These are phyloP conservation scores for Hanleya hanleyi DNA, from an alignment of 2,888 invertebrate genomes.

Conservation along the genomic window DNA sequence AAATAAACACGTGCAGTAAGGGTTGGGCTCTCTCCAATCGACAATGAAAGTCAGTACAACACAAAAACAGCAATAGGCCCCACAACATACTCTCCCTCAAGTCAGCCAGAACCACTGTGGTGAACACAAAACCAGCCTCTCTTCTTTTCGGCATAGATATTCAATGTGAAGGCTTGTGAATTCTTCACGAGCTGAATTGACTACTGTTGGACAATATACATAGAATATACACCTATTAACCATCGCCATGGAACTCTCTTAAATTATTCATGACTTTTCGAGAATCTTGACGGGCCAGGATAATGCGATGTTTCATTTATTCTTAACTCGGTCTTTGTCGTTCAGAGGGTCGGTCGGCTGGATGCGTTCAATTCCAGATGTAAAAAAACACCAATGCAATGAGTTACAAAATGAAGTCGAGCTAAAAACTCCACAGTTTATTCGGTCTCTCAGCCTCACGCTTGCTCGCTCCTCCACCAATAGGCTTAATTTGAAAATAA, in stretches of 20 bases:
- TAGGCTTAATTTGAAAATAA: conserved; percentile 12
- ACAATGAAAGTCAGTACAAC: background rate
- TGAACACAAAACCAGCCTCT: background rate
- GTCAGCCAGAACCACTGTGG: background rate
- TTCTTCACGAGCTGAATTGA: too few species aligned
- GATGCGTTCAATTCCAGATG: too few species aligned
- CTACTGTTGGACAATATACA: too few species aligned
- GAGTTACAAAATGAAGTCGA: too few species aligned
- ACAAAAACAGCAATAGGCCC: background rate
- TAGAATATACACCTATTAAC: background rate
- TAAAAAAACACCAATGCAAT: too few species aligned
- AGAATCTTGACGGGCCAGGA: background rate
- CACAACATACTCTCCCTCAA: background rate
- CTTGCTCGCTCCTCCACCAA: background rate
- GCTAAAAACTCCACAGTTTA: too few species aligned
- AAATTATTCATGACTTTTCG: conserved; percentile 9
- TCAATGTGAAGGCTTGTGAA: too few species aligned
- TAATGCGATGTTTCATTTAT: background rate
- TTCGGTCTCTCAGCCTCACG: background rate
- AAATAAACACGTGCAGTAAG: background rate
- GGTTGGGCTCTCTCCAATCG: background rate
- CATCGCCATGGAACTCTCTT: background rate
- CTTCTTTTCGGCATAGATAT: too few species aligned
- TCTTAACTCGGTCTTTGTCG: background rate
- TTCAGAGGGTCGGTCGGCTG: too few species aligned